Conservation (phyloP, 2,888 invertebrate genomes). For the Galerucella calmariensis region DNA sequence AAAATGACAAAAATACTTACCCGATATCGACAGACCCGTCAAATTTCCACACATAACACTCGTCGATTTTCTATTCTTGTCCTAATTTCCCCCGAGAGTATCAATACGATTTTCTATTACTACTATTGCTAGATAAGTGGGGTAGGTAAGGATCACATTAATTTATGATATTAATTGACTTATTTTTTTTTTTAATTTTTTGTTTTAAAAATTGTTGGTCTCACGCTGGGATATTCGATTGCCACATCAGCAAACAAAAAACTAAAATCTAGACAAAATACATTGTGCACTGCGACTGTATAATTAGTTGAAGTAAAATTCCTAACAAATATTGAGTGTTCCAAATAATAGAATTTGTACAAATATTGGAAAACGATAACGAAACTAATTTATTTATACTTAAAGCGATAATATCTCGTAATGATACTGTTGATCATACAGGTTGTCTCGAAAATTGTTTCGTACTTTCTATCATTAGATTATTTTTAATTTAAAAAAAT, state of each 20-base stretch:
- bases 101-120: constrained; percentile 35
- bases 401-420: not conserved
- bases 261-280: constrained; percentile 20
- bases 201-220: constrained; percentile 41
- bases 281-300: constrained; percentile 22
- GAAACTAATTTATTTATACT: not conserved
- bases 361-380: not conserved
- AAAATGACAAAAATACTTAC: constrained; percentile 25
- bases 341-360: constrained; percentile 1
- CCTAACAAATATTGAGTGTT: constrained; percentile 1
- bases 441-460: not conserved
- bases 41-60: not conserved
- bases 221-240: constrained; percentile 41
- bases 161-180: constrained; percentile 45
- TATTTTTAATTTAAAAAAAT: not conserved
- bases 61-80: constrained; percentile 18
- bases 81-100: constrained; percentile 10
- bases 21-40: not conserved
- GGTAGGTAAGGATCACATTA: constrained; percentile 42
- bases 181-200: constrained; percentile 28
- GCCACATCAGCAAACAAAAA: constrained; percentile 24
- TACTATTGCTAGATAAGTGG: constrained; percentile 30
- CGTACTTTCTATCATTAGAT: too few relatives aligned
- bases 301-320: constrained; percentile 5
- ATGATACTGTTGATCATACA: not conserved